Conservation (phyloP, 2,797 vertebrate species). For the Ceryle rudis region DNA sequence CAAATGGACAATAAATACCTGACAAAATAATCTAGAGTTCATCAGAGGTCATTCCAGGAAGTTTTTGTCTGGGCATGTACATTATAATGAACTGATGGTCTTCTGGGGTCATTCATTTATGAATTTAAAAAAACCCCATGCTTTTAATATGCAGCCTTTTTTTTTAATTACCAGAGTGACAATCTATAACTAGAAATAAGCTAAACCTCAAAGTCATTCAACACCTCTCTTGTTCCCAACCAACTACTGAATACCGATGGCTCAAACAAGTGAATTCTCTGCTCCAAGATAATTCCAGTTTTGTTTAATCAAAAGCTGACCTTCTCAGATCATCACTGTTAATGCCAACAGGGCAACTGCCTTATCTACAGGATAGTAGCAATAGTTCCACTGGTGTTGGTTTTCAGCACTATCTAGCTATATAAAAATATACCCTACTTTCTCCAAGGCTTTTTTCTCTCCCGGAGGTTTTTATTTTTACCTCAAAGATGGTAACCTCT, state of each 20-base stretch:
- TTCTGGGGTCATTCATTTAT: background rate
- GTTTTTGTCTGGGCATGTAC: background rate
- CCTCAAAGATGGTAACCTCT: background rate
- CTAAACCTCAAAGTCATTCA: background rate
- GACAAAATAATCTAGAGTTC: conserved; percentile 29
- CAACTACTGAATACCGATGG: background rate
- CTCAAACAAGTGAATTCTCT: background rate
- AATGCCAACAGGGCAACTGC: background rate
- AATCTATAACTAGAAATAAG: background rate
- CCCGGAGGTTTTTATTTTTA: background rate
- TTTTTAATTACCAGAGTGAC: background rate
- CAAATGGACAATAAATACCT: conserved; percentile 49
- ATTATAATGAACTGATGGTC: background rate
- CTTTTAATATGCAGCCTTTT: background rate
- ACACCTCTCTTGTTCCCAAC: background rate
- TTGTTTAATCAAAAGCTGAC: background rate
- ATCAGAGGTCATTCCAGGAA: background rate
- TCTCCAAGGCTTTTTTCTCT: background rate
- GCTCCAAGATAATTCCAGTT: background rate
- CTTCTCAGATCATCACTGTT: background rate
- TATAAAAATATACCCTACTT: background rate
- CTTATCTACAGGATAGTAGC: background rate
- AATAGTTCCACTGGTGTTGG: background rate
- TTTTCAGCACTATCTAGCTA: background rate
- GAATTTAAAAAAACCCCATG: background rate